Conservation (phyloP, 2,113 vertebrate genomes). For the Vanacampus margaritifer region DNA sequence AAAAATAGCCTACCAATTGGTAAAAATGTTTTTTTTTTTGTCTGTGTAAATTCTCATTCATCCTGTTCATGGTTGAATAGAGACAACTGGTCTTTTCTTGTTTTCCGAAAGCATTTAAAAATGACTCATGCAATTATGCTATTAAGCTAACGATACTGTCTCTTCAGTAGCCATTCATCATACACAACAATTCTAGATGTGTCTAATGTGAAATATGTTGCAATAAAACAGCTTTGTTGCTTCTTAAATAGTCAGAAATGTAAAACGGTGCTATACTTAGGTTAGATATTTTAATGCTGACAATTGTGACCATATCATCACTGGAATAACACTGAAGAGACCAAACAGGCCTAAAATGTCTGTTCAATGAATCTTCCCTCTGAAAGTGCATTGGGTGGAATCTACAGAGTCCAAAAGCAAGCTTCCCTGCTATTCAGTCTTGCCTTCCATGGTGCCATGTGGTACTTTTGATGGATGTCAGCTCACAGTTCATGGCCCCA, state of each 20-base stretch:
- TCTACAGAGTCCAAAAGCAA: background rate
- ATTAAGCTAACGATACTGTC: too few relatives aligned
- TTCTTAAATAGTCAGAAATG: background rate
- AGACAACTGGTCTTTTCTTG: too few relatives aligned
- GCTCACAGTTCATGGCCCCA: constrained; percentile 10
- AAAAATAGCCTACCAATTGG: too few relatives aligned
- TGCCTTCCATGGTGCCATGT: background rate
- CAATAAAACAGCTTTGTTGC: background rate
- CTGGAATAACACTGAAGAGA: background rate
- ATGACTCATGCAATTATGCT: too few relatives aligned
- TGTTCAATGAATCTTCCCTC: constrained; percentile 5
- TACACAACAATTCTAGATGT: background rate
- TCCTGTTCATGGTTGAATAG: too few relatives aligned
- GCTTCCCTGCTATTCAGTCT: constrained; percentile 14
- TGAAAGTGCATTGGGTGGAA: background rate
- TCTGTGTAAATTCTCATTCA: too few relatives aligned
- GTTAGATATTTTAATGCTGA: background rate
- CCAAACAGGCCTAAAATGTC: background rate
- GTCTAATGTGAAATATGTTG: background rate
- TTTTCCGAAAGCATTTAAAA: too few relatives aligned
- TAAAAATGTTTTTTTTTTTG: too few relatives aligned
- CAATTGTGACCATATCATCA: background rate
- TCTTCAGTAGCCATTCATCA: too few relatives aligned
- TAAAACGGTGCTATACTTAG: too few relatives aligned
- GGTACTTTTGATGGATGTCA: constrained; percentile 1